Conservation (phyloP, 2,797 vertebrate species). For the Tauraco hartlaubi region DNA sequence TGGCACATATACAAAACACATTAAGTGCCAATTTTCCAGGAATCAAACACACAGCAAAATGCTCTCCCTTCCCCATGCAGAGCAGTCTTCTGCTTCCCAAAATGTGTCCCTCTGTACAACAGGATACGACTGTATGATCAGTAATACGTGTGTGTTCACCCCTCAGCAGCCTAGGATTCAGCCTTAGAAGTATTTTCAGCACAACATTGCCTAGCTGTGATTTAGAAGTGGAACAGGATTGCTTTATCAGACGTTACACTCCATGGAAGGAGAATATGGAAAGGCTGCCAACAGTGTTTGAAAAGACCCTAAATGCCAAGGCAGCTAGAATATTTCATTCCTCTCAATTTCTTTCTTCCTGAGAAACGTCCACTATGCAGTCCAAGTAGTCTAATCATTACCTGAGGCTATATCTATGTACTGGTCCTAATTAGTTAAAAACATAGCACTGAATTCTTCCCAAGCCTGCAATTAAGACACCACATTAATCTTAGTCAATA, state of each 20-base stretch:
- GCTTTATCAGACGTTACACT: not conserved
- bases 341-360: not conserved
- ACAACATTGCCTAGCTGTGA: not conserved
- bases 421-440: conserved; percentile 25
- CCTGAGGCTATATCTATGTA: not conserved
- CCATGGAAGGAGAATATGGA: not conserved
- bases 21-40: not conserved
- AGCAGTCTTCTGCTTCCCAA: not conserved
- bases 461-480: not conserved
- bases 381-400: not conserved
- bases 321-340: not conserved
- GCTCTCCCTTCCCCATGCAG: not conserved
- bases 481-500: conserved; percentile 2
- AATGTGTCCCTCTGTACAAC: not conserved
- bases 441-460: not conserved
- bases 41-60: not conserved
- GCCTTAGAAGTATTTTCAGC: not conserved
- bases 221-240: not conserved
- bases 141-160: not conserved
- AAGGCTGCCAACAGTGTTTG: not conserved
- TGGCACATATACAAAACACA: not conserved
- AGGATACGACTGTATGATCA: not conserved
- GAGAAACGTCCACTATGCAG: not conserved
- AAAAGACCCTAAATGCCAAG: not conserved
- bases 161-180: not conserved